Base-by-base conservation (phyloP, 2,797 vertebrate species). In the Austrolebias charrua region DNA sequence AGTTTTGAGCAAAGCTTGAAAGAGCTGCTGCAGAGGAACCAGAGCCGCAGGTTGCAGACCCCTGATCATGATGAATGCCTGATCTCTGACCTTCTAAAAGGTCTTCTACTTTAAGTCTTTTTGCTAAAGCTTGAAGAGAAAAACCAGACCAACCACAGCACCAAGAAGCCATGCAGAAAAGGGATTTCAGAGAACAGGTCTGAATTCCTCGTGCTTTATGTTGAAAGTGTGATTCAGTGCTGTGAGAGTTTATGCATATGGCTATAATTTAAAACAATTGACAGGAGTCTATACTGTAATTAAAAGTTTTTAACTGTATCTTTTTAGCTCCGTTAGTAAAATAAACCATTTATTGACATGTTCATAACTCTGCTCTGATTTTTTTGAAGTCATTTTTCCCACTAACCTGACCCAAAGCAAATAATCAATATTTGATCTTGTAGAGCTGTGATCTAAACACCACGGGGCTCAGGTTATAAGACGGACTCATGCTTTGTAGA, bases 111-210 rank as follows among this genome's bases (percentile, higher is more conserved):
- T 67, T 58, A 49, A 40, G 52, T 35, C 13, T n/a, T 44, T 7
- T 35, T 16, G 42, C 31, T 47, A 19, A 33, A 66, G 68, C 8
- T 42, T 43, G 11, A 56, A 59, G 49, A 60, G 69, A 60, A 67
- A 76, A 73, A 71, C 31, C 31, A 6, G 7, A 33, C 31, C 31
- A 52, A 82, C 79, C 1, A 6, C 44, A 54, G 66, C 31, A 45
- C 14, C 45, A 69, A 35, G 65, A 62, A 79, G 35, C 47, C 12
- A 60, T 71, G 80, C 72, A 70, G 71, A 65, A 69, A 69, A 79
- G 15, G 3, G 18, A 7, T 18, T n/a, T 73, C 20, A 44, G 50
- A 73, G 51, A 9, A 50, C 45, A 54, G 28, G 35, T 33, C 52
- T 47, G 44, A 7, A 46, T n/a, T 45, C 44, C 16, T n/a, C 1